Evolutionary conservation across 2,888 invertebrate genomes (phyloP).

Genomic region (Troides oblongomaculatus): DNA sequence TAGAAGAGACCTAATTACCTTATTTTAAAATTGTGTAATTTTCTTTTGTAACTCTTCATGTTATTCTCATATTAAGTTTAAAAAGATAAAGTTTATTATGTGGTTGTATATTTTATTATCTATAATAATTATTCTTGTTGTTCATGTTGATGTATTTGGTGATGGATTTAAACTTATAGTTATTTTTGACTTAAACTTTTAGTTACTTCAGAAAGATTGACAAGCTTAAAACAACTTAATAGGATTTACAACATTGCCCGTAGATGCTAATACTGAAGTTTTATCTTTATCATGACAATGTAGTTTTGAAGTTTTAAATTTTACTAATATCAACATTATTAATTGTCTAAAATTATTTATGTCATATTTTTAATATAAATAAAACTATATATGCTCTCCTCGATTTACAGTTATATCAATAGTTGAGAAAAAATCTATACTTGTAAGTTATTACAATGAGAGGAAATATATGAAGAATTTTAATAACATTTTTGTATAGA

Average conservation of each 20-base stretch:
- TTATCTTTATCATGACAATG: neutral
- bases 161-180: neutral
- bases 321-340: neutral
- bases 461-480: too few relatives aligned
- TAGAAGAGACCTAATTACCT: constrained; percentile 64
- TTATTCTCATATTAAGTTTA: constrained; percentile 17
- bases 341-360: too few relatives aligned
- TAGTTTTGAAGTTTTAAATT: neutral
- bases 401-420: too few relatives aligned
- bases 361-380: too few relatives aligned
- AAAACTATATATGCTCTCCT: too few relatives aligned
- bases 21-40: neutral
- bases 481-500: too few relatives aligned
- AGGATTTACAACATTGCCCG: neutral
- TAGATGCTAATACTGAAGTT: neutral
- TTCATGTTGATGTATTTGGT: neutral
- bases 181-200: too few relatives aligned
- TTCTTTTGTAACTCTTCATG: constrained; percentile 19
- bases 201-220: neutral
- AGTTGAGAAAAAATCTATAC: too few relatives aligned
- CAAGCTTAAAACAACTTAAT: neutral
- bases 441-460: too few relatives aligned
- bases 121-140: neutral
- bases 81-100: constrained; percentile 2
- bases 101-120: neutral